phyloP scores from a whole-genome alignment of 2,797 vertebrate genomes.

The Takifugu ocellatus region DNA sequence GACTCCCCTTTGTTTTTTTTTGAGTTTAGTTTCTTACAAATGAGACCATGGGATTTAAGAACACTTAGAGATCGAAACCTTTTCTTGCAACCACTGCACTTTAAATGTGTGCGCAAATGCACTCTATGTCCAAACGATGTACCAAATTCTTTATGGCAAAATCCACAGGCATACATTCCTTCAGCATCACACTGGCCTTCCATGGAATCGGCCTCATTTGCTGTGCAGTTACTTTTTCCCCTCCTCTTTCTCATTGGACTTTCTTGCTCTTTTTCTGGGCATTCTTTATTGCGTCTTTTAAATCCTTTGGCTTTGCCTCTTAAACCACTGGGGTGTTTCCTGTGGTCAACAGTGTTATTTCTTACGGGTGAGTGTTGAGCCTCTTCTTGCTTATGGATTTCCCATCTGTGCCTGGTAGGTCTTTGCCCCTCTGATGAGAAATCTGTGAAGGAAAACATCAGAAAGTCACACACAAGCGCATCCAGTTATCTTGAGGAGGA shows the following conservation, averaged over 20 bases:
- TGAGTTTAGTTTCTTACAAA: conserved; percentile 21
- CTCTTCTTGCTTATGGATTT: accelerated
- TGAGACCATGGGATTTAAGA: conserved; percentile 3
- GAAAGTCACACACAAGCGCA: background rate
- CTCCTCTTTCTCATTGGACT: background rate
- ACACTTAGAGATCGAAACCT: conserved; percentile 15
- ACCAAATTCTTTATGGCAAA: conserved; percentile 41
- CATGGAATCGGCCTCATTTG: background rate
- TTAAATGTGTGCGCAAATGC: conserved; percentile 42
- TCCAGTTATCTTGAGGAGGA: no score
- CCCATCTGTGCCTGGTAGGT: background rate
- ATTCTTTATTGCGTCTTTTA: background rate
- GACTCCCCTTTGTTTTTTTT: background rate
- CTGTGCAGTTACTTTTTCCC: background rate
- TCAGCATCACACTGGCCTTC: accelerated
- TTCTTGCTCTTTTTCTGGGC: background rate
- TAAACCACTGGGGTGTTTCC: conserved; percentile 3
- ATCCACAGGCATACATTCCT: conserved; percentile 19
- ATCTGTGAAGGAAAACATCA: conserved; percentile 29
- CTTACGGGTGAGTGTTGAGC: background rate
- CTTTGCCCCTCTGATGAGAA: background rate
- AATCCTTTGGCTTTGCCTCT: background rate
- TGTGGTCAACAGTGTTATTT: conserved; percentile 6
- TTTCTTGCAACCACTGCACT: conserved; percentile 45
- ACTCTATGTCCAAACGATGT: conserved; percentile 15